Percentiles rank a stretch among this genome's conserved stretches.
phyloP scores from a whole-genome alignment of 2,113 vertebrate species.

The Hippolais icterina region DNA sequence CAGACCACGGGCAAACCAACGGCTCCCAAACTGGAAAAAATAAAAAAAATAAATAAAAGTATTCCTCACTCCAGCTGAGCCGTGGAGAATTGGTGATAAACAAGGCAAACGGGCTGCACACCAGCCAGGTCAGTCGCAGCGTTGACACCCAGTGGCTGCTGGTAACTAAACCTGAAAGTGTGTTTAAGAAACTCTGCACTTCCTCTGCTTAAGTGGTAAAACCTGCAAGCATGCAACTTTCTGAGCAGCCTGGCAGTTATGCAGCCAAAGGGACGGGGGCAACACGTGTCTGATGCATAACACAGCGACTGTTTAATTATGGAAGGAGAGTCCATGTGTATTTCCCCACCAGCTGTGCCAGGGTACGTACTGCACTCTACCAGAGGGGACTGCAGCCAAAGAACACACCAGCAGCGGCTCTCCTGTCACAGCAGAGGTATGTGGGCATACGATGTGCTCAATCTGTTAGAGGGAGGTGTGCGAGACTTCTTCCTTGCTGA shows the following conservation, averaged over 20 bases:
- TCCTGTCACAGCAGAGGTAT: background rate
- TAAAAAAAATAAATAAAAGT: background rate
- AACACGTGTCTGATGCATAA: background rate
- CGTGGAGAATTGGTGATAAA: fast-evolving
- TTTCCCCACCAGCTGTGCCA: background rate
- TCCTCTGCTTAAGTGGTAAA: background rate
- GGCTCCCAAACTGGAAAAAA: background rate
- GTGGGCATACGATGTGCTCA: background rate
- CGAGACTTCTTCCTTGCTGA: background rate
- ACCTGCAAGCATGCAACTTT: background rate
- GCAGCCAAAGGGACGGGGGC: background rate
- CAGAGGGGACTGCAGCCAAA: background rate
- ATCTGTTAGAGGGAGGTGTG: background rate
- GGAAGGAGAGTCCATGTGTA: background rate
- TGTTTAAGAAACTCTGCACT: background rate
- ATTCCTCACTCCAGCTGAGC: background rate
- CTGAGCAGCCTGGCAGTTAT: background rate
- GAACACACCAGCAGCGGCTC: background rate
- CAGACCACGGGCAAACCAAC: background rate
- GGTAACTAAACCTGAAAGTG: background rate
- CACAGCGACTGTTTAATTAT: background rate
- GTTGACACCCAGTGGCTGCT: background rate
- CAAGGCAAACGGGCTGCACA: background rate
- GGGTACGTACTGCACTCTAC: background rate
- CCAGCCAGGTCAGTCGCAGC: background rate